A percentile compares a stretch with the other conserved stretches of the same genome.
phyloP scores from a whole-genome alignment of 2,113 vertebrate species.

The Dasyurus viverrinus region DNA sequence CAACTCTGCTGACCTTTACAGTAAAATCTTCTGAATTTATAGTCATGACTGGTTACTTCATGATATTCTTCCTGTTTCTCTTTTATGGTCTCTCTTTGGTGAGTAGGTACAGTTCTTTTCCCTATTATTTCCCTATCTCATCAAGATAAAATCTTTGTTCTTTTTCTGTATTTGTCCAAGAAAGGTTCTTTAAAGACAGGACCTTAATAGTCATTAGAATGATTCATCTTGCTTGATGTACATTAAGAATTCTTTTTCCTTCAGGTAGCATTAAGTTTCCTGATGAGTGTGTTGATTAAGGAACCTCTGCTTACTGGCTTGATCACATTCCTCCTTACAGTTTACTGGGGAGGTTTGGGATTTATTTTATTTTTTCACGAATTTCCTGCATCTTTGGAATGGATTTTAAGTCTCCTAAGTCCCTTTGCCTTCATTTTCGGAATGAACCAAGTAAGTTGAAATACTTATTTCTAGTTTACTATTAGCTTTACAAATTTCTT shows the following conservation, averaged over 20 bases:
- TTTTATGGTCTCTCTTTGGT: slow-evolving; percentile 81
- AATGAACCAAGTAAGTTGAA: slow-evolving; percentile 87
- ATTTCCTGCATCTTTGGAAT: slow-evolving; percentile 85
- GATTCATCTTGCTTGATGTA: neutral
- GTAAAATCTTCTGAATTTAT: neutral
- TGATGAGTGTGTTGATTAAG: slow-evolving; percentile 90
- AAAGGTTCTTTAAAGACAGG: neutral
- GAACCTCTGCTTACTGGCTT: slow-evolving; percentile 87
- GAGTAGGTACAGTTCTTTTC: slow-evolving; percentile 61
- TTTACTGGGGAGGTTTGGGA: slow-evolving; percentile 89
- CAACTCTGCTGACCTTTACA: slow-evolving; percentile 63
- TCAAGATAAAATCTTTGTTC: neutral
- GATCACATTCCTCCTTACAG: slow-evolving; percentile 86
- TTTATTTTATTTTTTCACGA: slow-evolving; percentile 87
- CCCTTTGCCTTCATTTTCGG: slow-evolving; percentile 91
- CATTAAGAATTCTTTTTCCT: neutral
- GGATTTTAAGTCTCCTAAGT: slow-evolving; percentile 89
- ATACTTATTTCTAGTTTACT: neutral
- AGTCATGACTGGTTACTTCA: slow-evolving; percentile 69
- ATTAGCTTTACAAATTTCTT: neutral
- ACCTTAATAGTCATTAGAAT: neutral
- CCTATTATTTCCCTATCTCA: neutral
- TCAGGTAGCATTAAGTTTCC: slow-evolving; percentile 91
- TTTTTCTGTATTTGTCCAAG: neutral
- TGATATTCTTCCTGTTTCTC: slow-evolving; percentile 62